Conservation (phyloP, 2,113 vertebrate genomes). For the Mus musculus region GRCm39 chr1:149023501-149024000, state of each 20-base stretch:
- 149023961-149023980: neutral
- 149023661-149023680: neutral
- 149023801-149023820: neutral
- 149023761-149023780: neutral
- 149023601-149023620: neutral
- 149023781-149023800: neutral
- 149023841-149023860: neutral
- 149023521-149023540: neutral
- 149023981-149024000: conserved; percentile 46
- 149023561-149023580: neutral
- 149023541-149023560: neutral
- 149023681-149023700: neutral
- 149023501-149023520: neutral
- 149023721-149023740: neutral
- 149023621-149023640: neutral
- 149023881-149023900: neutral
- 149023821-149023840: neutral
- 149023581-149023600: neutral
- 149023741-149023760: neutral
- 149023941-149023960: conserved; percentile 37
- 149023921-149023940: neutral
- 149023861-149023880: neutral
- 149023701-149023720: conserved; percentile 11
- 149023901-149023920: neutral
- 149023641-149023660: neutral